These are phyloP conservation scores for Platichthys flesus DNA, from an alignment of 2,113 vertebrate genomes.

Conservation along the genomic window DNA sequence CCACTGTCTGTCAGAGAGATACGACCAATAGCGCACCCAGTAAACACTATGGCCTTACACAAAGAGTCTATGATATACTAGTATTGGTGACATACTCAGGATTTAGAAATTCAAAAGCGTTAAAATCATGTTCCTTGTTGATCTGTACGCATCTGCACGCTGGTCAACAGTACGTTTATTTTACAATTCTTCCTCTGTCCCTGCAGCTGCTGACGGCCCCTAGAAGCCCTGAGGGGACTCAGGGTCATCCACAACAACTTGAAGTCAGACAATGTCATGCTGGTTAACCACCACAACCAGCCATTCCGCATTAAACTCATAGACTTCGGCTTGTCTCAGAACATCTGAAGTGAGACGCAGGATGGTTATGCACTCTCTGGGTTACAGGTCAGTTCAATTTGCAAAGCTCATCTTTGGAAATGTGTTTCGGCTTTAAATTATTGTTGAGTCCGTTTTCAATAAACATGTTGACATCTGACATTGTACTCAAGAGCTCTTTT, in stretches of 20 bases:
- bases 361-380: not conserved
- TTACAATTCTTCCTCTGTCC: not conserved
- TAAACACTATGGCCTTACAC: not conserved
- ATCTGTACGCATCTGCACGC: not conserved
- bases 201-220: slow-evolving; percentile 3
- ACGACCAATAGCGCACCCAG: not conserved
- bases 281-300: not conserved
- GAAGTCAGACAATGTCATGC: slow-evolving; percentile 17
- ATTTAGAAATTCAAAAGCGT: not conserved
- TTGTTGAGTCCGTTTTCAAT: not conserved
- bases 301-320: slow-evolving; percentile 5
- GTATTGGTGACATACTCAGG: not conserved
- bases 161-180: not conserved
- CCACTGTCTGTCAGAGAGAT: not conserved
- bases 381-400: slow-evolving; percentile 3
- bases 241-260: not conserved
- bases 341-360: not conserved
- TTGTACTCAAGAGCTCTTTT: no score
- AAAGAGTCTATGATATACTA: not conserved
- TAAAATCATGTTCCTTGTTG: not conserved
- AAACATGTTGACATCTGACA: slow-evolving; percentile 3
- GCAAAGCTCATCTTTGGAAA: no score
- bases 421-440: not conserved
- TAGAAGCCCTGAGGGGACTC: not conserved
- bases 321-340: not conserved